These are phyloP conservation scores for Clusia tigrina DNA, from an alignment of 2,888 invertebrate genomes.

Conservation along the genomic window DNA sequence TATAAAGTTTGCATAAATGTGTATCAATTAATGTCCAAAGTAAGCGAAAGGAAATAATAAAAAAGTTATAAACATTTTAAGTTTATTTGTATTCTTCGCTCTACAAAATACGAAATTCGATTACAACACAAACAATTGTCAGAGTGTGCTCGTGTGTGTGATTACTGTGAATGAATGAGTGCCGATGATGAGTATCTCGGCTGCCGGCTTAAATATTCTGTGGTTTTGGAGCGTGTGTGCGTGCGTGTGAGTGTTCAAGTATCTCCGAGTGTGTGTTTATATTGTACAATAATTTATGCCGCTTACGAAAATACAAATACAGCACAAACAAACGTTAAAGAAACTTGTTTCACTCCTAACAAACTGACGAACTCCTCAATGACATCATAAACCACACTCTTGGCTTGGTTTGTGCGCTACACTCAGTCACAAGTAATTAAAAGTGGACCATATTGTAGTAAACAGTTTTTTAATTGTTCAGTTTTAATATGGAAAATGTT, in stretches of 20 bases:
- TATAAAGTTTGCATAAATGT: neutral
- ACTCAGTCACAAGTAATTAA: too few relatives aligned
- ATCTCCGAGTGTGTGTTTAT: slow-evolving; percentile 5
- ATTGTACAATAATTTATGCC: slow-evolving; percentile 10
- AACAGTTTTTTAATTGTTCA: too few relatives aligned
- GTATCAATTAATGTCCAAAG: neutral
- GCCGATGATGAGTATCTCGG: too few relatives aligned
- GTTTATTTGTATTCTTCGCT: neutral
- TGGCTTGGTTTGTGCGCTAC: too few relatives aligned
- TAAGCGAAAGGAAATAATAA: neutral
- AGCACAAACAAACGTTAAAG: neutral
- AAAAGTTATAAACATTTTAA: neutral
- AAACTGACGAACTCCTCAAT: too few relatives aligned
- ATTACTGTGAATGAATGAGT: neutral
- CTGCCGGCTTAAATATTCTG: neutral
- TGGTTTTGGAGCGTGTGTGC: neutral
- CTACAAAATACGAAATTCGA: neutral
- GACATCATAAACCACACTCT: too few relatives aligned
- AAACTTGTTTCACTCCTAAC: neutral
- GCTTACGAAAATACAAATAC: slow-evolving; percentile 5
- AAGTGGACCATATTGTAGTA: too few relatives aligned
- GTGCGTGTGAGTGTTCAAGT: neutral
- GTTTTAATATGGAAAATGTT: too few relatives aligned
- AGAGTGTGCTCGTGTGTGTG: neutral
- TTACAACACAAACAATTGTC: neutral